Percentiles rank a stretch among this genome's conserved stretches.
phyloP scores from a whole-genome alignment of 2,888 invertebrate genomes.

The Calliphora vomitoria region DNA sequence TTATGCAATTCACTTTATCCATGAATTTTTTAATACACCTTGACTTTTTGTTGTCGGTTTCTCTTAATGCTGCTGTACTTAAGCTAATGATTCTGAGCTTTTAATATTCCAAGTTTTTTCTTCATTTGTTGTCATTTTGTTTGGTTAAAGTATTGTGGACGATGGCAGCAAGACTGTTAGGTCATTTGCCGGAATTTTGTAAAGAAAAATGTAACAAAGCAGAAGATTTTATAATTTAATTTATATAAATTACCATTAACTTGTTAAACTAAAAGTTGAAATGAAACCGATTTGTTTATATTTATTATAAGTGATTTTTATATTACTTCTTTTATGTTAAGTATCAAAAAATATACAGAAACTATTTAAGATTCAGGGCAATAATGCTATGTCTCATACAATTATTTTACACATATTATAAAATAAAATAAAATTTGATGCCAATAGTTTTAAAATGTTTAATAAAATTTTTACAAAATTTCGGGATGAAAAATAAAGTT shows the following conservation, averaged over 20 bases:
- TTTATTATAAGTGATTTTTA: not conserved
- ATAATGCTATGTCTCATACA: too few species aligned
- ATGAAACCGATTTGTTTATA: not conserved
- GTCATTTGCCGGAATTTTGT: not conserved
- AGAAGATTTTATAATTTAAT: conserved; percentile 26
- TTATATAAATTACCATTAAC: conserved; percentile 34
- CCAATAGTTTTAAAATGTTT: not conserved
- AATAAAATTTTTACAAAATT: not conserved
- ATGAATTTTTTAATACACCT: not conserved
- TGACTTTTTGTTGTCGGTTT: not conserved
- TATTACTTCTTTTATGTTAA: too few species aligned
- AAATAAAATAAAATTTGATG: too few species aligned
- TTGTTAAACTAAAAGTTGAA: not conserved
- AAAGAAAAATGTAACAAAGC: not conserved
- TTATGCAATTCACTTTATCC: not conserved
- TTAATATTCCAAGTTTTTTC: not conserved
- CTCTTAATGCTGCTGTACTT: not conserved
- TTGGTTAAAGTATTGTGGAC: not conserved
- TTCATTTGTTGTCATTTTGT: not conserved
- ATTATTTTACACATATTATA: too few species aligned
- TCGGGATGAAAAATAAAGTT: not conserved
- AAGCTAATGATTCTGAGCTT: not conserved
- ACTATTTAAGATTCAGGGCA: too few species aligned
- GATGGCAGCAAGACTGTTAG: not conserved
- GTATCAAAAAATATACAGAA: too few species aligned